Evolutionary conservation across 2,888 invertebrate species (phyloP).

Genomic region (Pseudoips prasinana): DNA sequence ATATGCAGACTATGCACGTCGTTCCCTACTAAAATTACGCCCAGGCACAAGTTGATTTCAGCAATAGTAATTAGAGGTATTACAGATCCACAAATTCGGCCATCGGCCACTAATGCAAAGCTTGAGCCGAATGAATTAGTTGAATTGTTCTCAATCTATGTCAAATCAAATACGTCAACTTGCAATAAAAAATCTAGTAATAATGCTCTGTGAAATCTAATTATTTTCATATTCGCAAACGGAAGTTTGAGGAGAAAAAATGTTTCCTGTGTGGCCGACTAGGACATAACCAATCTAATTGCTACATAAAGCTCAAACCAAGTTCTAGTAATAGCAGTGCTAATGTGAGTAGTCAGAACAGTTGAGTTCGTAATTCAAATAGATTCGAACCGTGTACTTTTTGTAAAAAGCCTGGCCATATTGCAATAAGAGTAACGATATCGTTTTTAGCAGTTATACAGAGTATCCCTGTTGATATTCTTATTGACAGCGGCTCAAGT

Average conservation of each 20-base stretch:
- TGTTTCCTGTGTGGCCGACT: constrained; percentile 1
- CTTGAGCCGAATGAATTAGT: constrained; percentile 1
- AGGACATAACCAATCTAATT: constrained; percentile 1
- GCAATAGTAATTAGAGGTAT: constrained; percentile 7
- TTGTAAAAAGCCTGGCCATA: constrained; percentile 28
- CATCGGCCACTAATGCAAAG: constrained; percentile 5
- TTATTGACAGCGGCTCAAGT: constrained; percentile 24
- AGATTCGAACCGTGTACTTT: constrained; percentile 12
- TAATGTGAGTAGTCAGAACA: neutral
- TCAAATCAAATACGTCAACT: constrained; percentile 1
- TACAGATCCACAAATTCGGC: constrained; percentile 3
- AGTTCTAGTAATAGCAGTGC: neutral
- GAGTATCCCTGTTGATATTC: constrained; percentile 22
- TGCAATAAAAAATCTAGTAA: neutral
- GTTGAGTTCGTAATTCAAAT: neutral
- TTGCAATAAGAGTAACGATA: constrained; percentile 4
- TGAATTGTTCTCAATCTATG: constrained; percentile 5
- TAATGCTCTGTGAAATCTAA: neutral
- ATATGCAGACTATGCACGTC: constrained; percentile 24
- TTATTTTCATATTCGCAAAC: neutral
- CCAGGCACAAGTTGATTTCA: constrained; percentile 24
- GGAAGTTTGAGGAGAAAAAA: neutral
- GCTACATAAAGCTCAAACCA: neutral
- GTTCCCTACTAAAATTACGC: constrained; percentile 14
- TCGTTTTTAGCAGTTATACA: constrained; percentile 23